Percentiles rank a stretch among this genome's conserved stretches.
These are phyloP conservation scores for Bergia sp. DNA, from an alignment of 92 coral and sea anemone genomes.

Conservation along the genomic window DNA sequence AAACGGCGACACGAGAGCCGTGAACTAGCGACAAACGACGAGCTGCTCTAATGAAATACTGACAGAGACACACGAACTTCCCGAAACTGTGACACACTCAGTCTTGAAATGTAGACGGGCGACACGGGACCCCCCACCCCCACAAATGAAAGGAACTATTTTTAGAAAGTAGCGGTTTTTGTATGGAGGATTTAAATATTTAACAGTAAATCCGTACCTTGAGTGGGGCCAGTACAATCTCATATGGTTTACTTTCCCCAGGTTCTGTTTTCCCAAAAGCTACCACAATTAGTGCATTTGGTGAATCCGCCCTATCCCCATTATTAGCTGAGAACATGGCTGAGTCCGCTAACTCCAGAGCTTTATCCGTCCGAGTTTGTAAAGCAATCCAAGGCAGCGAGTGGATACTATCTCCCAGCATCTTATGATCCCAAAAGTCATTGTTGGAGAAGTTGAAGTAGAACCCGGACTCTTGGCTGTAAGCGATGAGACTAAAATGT, in stretches of 20 bases:
- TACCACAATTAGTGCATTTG: conserved; percentile 27
- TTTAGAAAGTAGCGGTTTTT: no score
- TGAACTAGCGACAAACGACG: no score
- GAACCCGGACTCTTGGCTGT: conserved; percentile 35
- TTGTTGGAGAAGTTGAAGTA: conserved; percentile 44
- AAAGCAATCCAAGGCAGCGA: conserved; percentile 41
- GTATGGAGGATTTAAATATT: no score
- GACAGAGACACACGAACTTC: no score
- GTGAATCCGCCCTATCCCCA: conserved; percentile 9
- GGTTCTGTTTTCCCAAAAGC: conserved; percentile 32
- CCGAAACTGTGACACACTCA: no score
- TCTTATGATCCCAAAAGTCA: conserved; percentile 26
- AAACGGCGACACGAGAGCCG: no score
- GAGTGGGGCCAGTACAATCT: not conserved
- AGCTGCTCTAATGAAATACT: no score
- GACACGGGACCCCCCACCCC: no score
- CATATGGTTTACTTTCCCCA: conserved; percentile 23
- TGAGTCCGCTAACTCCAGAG: conserved; percentile 32
- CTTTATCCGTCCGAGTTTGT: conserved; percentile 36
- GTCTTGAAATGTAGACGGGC: no score
- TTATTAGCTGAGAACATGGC: conserved; percentile 12
- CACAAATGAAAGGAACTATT: no score
- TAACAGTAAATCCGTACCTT: not conserved
- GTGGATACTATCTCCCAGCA: not conserved
- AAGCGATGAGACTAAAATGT: conserved; percentile 40